Evolutionary conservation across 2,888 invertebrate genomes (phyloP).

Genomic region (Cryptocheilus praepositus): DNA sequence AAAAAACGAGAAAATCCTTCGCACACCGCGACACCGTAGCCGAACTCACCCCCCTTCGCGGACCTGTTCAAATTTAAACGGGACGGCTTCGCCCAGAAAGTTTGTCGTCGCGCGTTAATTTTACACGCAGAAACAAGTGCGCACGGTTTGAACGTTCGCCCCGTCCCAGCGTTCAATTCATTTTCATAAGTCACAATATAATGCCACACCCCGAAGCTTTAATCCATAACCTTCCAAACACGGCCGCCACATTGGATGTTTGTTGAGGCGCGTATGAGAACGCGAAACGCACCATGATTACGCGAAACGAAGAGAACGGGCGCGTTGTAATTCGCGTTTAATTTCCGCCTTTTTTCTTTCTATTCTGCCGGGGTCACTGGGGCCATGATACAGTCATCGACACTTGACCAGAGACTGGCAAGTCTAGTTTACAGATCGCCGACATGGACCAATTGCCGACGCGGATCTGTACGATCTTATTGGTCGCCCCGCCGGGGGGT

Average conservation of each 20-base stretch:
- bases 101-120: too few species aligned
- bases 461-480: too few species aligned
- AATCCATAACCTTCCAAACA: constrained; percentile 71
- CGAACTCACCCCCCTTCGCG: too few species aligned
- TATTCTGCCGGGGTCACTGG: constrained; percentile 39
- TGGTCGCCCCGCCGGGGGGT: too few species aligned
- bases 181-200: constrained; percentile 60
- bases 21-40: too few species aligned
- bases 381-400: constrained; percentile 10
- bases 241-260: constrained; percentile 65
- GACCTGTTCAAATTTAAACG: too few species aligned
- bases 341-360: constrained; percentile 39
- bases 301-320: constrained; percentile 31
- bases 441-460: too few species aligned
- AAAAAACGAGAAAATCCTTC: too few species aligned
- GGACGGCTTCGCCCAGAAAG: too few species aligned
- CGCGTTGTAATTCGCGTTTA: constrained; percentile 39
- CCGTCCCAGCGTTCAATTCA: constrained; percentile 30
- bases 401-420: constrained; percentile 4
- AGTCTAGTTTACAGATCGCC: too few species aligned
- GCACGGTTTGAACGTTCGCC: not conserved
- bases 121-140: not conserved
- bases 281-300: constrained; percentile 36
- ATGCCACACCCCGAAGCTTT: constrained; percentile 72
- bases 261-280: constrained; percentile 43